Conservation (phyloP, 2,797 vertebrate genomes). For the Gouania willdenowi region DNA sequence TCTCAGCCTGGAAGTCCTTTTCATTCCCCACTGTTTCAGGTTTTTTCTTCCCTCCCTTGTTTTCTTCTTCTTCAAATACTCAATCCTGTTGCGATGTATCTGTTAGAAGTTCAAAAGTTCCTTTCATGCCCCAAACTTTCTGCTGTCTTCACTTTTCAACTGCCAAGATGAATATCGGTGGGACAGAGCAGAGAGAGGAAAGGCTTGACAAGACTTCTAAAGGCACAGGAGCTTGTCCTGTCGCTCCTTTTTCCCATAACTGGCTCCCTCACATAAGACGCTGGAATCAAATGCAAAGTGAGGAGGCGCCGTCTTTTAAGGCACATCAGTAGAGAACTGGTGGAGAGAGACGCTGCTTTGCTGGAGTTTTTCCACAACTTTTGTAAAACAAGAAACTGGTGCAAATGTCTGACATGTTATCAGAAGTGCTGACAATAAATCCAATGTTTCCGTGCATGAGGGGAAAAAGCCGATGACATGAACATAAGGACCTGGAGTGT, state of each 20-base stretch:
- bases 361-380: conserved; percentile 64
- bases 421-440: conserved; percentile 57
- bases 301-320: conserved; percentile 72
- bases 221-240: conserved; percentile 69
- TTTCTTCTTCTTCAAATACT: conserved; percentile 54
- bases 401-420: conserved; percentile 59
- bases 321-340: conserved; percentile 67
- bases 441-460: conserved; percentile 47
- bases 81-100: conserved; percentile 66
- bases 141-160: conserved; percentile 69
- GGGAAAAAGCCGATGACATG: conserved; percentile 9
- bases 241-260: conserved; percentile 67
- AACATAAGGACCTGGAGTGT: conserved; percentile 38
- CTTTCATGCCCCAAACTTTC: conserved; percentile 71
- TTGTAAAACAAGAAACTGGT: conserved; percentile 63
- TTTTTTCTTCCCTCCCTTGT: conserved; percentile 10
- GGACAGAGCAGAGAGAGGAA: conserved; percentile 71
- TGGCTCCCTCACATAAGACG: conserved; percentile 64
- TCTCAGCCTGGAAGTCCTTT: conserved; percentile 56
- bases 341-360: conserved; percentile 71
- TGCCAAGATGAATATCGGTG: conserved; percentile 73
- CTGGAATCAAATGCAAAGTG: conserved; percentile 74
- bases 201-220: conserved; percentile 73
- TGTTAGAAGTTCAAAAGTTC: conserved; percentile 73
- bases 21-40: conserved; percentile 54